Base-by-base conservation (phyloP, 1,140 invertebrate genomes). In the Gryon sp. region DNA sequence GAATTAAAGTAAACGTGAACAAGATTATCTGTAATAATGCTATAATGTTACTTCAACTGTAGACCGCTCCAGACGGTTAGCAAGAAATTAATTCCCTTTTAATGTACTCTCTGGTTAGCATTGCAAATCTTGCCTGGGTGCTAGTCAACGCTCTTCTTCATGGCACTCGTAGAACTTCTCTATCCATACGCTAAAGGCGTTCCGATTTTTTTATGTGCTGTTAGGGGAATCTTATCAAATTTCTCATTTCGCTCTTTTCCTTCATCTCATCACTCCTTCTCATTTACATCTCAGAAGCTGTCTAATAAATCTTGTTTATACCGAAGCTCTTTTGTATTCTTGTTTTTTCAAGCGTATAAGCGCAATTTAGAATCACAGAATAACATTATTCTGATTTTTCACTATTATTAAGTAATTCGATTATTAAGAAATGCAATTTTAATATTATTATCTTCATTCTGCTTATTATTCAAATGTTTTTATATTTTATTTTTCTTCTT, bases 1-100 rank as follows among this genome's bases (percentile, higher is more conserved):
- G 72, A 75, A 79, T 70, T 53, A 62, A 62, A 55, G 63, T 79
- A 83, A 82, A 83, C 52, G 76, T 60, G 52, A 76, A 82, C 52
- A 59, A 80, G 80, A 84, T 85, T 83, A 84, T 84, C 82, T 79
- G 70, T 69, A 53, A 79, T 80, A 82, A 82, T 81, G 69, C 76
- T 50, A 66, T 75, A 79, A 75, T 76, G 75, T 82, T 77, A 77
- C 60, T 76, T 73, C 62, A 77, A 76, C 73, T 66, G 48, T 32
- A 74, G 77, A 55, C 62, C 70, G 84, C 81, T 86, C 74, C 80
- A 84, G 84, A 86, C 81, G 83, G 83, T 86, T 85, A 85, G 83
- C 84, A 85, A 85, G 85, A 84, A 86, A 86, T 86, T 86, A 85
- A 86, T 87, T 87, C 84, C 65, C 81, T 80, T 87, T 87, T 86